Conservation (phyloP, 35 echinoderm and acorn worm species). For the Ophioderma brevispina region DNA sequence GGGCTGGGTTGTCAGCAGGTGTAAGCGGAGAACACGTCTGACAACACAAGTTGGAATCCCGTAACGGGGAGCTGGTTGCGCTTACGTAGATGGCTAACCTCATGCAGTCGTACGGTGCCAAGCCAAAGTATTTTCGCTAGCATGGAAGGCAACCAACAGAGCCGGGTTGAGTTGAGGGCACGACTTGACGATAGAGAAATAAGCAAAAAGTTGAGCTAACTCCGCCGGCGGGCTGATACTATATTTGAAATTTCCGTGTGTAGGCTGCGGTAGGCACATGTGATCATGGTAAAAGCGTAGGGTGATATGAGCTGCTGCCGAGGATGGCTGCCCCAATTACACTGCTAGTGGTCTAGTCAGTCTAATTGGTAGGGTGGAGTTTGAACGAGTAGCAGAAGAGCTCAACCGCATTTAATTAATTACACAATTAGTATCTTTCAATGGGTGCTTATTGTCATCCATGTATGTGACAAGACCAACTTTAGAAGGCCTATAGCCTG, state of each 20-base stretch:
- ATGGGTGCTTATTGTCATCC: constrained; percentile 3
- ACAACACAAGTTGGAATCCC: background rate
- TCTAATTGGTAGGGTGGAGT: constrained; percentile 51
- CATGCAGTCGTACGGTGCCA: background rate
- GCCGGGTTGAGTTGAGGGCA: constrained; percentile 22
- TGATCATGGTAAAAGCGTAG: background rate
- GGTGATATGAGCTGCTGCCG: background rate
- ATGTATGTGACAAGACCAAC: background rate
- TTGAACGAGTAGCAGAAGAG: background rate
- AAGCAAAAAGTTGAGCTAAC: background rate
- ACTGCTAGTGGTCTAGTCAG: constrained; percentile 56
- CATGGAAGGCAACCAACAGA: background rate
- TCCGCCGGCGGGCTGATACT: background rate
- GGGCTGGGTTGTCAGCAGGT: background rate
- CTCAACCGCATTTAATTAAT: constrained; percentile 55
- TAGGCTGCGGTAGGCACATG: constrained; percentile 22
- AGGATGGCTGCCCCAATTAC: constrained; percentile 11
- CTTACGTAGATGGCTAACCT: background rate
- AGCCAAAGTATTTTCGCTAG: background rate
- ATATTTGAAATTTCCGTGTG: constrained; percentile 4
- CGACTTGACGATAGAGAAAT: constrained; percentile 24
- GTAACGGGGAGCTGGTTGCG: background rate
- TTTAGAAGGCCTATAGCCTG: background rate
- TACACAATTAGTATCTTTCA: constrained; percentile 68
- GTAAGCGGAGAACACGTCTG: background rate